Evolutionary conservation across 2,113 vertebrate species (phyloP).

Genomic region (Syngnathus scovelli): DNA sequence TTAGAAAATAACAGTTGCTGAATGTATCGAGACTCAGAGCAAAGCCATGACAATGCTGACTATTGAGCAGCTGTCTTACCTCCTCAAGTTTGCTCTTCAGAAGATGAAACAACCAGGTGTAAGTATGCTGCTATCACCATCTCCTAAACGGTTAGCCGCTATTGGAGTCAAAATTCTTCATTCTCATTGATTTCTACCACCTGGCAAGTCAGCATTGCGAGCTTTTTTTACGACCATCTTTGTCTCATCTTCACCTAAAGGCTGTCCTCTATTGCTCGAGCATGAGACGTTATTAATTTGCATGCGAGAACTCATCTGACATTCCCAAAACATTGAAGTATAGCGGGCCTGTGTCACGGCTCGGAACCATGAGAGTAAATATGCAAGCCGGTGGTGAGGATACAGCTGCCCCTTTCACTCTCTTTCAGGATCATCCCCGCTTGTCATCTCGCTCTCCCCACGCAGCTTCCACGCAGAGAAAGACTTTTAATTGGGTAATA

Average conservation of each 20-base stretch:
- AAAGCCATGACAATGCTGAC: constrained; percentile 99
- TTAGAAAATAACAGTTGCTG: constrained; percentile 98
- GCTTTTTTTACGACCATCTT: constrained; percentile 27
- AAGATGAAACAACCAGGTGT: constrained; percentile 99
- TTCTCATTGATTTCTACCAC: background rate
- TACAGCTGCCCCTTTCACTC: constrained; percentile 68
- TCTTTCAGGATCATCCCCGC: constrained; percentile 73
- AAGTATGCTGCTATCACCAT: constrained; percentile 65
- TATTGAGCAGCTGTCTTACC: constrained; percentile 92
- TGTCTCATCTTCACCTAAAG: constrained; percentile 22
- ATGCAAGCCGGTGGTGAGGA: constrained; percentile 63
- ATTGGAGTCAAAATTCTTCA: background rate
- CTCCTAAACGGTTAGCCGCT: background rate
- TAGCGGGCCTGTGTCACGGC: constrained; percentile 39
- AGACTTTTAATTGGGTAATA: constrained; percentile 76
- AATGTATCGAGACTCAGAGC: constrained; percentile 99
- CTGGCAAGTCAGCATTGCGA: constrained; percentile 21
- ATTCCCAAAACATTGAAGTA: constrained; percentile 26
- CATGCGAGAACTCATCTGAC: constrained; percentile 50
- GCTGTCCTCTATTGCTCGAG: constrained; percentile 23
- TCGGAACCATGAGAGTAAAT: constrained; percentile 51
- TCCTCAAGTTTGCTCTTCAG: constrained; percentile 98
- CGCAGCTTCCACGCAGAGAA: constrained; percentile 71
- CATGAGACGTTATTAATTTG: constrained; percentile 42
- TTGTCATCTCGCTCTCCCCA: constrained; percentile 71